Percentiles rank a stretch among this genome's conserved stretches.
Conservation (phyloP, 2,113 vertebrate species). For the Tretioscincus oriximinensis region DNA sequence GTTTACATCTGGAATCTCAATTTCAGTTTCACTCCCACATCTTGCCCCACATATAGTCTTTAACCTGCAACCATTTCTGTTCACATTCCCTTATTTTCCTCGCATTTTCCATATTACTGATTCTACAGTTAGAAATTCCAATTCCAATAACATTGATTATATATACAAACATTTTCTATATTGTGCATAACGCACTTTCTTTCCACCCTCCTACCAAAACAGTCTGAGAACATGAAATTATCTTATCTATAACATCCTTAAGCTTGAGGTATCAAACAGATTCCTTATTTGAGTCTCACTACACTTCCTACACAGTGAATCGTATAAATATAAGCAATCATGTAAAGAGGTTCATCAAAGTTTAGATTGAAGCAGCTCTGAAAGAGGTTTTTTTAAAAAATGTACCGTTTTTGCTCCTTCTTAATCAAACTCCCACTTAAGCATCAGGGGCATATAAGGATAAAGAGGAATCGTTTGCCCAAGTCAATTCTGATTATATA, state of each 20-base stretch:
- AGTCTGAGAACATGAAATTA: too few species aligned
- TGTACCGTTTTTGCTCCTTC: neutral
- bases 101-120: too few species aligned
- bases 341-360: neutral
- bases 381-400: constrained; percentile 8
- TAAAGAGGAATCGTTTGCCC: neutral
- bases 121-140: too few species aligned
- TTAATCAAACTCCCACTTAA: constrained; percentile 37
- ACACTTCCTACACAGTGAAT: neutral
- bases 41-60: too few species aligned
- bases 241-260: neutral
- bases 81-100: too few species aligned
- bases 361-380: neutral
- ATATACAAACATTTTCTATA: too few species aligned
- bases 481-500: neutral
- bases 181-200: too few species aligned
- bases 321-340: neutral
- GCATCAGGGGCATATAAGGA: neutral
- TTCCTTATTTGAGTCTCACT: neutral
- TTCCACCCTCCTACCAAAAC: too few species aligned
- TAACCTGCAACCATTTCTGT: too few species aligned
- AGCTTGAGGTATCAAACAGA: neutral
- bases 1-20: too few species aligned
- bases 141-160: too few species aligned
- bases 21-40: too few species aligned